phyloP scores from a whole-genome alignment of 2,888 invertebrate species.

The Orthosia gothica region DNA sequence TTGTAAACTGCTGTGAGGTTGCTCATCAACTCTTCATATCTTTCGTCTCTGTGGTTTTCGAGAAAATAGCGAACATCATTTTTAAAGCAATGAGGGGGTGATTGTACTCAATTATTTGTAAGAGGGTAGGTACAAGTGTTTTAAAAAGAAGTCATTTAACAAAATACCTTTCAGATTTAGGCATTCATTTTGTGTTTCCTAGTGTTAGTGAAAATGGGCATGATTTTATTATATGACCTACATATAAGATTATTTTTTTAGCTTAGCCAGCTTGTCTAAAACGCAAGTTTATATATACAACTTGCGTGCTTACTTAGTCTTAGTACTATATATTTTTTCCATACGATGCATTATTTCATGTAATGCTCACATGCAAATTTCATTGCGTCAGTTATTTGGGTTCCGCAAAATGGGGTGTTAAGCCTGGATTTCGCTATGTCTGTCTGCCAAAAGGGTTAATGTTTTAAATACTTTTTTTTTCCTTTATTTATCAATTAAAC shows the following conservation, averaged over 20 bases:
- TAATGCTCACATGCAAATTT: neutral
- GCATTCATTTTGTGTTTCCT: neutral
- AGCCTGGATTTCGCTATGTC: neutral
- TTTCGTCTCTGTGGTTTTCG: too few relatives aligned
- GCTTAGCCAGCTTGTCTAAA: neutral
- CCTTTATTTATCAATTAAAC: too few relatives aligned
- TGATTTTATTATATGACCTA: neutral
- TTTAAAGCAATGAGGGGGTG: too few relatives aligned
- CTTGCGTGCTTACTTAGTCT: neutral
- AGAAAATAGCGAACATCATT: too few relatives aligned
- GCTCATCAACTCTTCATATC: too few relatives aligned
- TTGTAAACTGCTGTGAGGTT: too few relatives aligned
- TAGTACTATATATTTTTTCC: neutral
- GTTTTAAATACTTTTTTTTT: too few relatives aligned
- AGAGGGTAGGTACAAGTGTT: too few relatives aligned
- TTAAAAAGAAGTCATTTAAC: too few relatives aligned
- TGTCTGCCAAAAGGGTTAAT: neutral
- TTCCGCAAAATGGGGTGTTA: neutral
- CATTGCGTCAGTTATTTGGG: neutral
- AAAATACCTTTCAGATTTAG: too few relatives aligned
- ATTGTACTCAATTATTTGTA: too few relatives aligned
- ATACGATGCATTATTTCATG: neutral
- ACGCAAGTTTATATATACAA: conserved; percentile 5
- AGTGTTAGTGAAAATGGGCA: neutral
- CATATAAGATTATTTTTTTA: neutral